phyloP scores from a whole-genome alignment of 2,888 invertebrate genomes.

The Dinocampus coccinellae region DNA sequence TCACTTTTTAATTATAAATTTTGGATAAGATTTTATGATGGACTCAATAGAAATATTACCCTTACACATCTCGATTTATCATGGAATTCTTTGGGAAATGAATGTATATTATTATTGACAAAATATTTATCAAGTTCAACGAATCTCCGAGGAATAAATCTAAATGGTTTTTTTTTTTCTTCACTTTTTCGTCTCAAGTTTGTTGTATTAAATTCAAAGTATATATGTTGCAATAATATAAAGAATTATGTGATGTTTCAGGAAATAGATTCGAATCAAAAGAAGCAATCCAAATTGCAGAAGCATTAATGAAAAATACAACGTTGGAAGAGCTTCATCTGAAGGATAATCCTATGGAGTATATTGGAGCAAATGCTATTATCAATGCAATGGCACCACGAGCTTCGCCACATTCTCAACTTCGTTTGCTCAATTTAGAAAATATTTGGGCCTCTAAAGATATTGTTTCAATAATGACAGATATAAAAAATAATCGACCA shows the following conservation, averaged over 20 bases:
- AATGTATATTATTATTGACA: constrained; percentile 48
- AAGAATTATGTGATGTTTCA: constrained; percentile 39
- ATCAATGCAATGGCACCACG: constrained; percentile 62
- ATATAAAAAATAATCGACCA: constrained; percentile 52
- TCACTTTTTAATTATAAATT: constrained; percentile 67
- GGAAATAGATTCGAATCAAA: constrained; percentile 58
- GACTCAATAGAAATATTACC: constrained; percentile 59
- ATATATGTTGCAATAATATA: background rate
- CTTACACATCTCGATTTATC: constrained; percentile 67
- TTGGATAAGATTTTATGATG: constrained; percentile 64
- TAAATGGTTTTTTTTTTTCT: constrained; percentile 54
- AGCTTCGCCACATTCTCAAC: constrained; percentile 55
- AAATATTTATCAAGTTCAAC: constrained; percentile 46
- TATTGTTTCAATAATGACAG: constrained; percentile 58
- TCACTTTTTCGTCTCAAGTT: too few species aligned
- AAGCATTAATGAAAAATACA: constrained; percentile 68
- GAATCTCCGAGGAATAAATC: constrained; percentile 50
- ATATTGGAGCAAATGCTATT: constrained; percentile 69
- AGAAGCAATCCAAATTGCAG: constrained; percentile 63
- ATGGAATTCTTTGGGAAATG: constrained; percentile 70
- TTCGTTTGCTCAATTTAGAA: constrained; percentile 70
- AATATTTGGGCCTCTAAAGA: constrained; percentile 70
- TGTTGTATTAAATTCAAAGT: background rate
- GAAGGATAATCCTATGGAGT: constrained; percentile 71
- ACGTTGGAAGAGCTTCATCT: constrained; percentile 69